Base-by-base conservation (phyloP, 2,888 invertebrate species). In the Maniola hyperantus region DNA sequence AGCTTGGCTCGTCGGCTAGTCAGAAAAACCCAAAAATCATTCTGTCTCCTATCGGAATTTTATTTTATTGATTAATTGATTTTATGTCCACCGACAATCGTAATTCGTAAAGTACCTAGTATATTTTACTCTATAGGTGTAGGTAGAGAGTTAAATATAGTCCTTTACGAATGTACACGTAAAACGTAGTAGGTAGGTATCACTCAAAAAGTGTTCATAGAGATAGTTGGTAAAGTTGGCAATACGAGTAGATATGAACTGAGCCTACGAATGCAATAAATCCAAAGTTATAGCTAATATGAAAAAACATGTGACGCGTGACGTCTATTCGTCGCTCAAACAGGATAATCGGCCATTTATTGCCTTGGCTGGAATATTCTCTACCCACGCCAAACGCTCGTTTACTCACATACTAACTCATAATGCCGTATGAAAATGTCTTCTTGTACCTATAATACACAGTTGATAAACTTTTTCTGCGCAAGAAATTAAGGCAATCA, bases 351-450 rank as follows among this genome's bases (percentile, higher is more conserved):
- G 89, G 79, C 72, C 82, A 83, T 86, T 89, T 89, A 88, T 87
- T 87, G 88, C 84, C 67, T 79, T 77, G 82, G 84, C 80, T 81
- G 82, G 84, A 91, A 91, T 91, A 89, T 89, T 88, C 86, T 85
- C 80, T 79, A 86, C 77, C 88, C 91, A 91, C 89, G 91, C 91
- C 81, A 91, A 86, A 84, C 78, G 86, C 83, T 91, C 90, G 87
- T 91, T 91, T 89, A 86, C 89, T 86, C 85, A 87, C 74, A 74
- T 74, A 71, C 73, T 71, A 72, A 63, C 66, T 67, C 67, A 42
- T 67, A 67, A 44, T 67, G 20, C 46, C 65, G 39, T 64, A 64
- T 66, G 53, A 60, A 66, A 66, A 48, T 69, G 42, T 66, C 44
- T 15, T 66, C 44, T 15, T 53, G 26, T 42, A 42, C 42, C 6